Evolutionary conservation across 2,797 vertebrate species (phyloP).

Genomic region (Staurois parvus): DNA sequence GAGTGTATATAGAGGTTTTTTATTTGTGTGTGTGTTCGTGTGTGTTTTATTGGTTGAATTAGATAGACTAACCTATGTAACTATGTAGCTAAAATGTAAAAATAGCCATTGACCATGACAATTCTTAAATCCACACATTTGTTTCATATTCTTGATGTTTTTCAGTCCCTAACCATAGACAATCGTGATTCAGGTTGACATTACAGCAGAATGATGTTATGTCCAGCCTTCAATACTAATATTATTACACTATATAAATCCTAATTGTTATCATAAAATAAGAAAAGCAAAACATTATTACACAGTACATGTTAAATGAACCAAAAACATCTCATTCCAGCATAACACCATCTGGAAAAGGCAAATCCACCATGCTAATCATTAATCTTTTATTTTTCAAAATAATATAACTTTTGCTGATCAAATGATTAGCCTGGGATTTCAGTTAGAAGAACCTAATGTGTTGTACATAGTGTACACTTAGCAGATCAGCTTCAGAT

Average conservation of each 20-base stretch:
- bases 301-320: background rate
- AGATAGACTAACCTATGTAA: too few species aligned
- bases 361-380: background rate
- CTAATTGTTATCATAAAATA: background rate
- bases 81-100: too few species aligned
- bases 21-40: too few species aligned
- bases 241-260: background rate
- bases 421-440: conserved; percentile 36
- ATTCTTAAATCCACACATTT: too few species aligned
- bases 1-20: too few species aligned
- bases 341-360: background rate
- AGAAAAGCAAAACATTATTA: background rate
- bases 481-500: conserved; percentile 54
- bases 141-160: too few species aligned
- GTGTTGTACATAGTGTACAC: conserved; percentile 31
- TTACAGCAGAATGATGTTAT: too few species aligned
- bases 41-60: too few species aligned
- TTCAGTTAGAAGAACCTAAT: conserved; percentile 33
- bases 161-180: too few species aligned
- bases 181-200: too few species aligned
- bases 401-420: conserved; percentile 36
- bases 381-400: conserved; percentile 11
- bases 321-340: background rate
- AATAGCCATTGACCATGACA: too few species aligned
- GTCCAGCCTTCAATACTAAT: too few species aligned